These are phyloP conservation scores for Monopis laevigella DNA, from an alignment of 2,888 invertebrate species.

Conservation along the genomic window DNA sequence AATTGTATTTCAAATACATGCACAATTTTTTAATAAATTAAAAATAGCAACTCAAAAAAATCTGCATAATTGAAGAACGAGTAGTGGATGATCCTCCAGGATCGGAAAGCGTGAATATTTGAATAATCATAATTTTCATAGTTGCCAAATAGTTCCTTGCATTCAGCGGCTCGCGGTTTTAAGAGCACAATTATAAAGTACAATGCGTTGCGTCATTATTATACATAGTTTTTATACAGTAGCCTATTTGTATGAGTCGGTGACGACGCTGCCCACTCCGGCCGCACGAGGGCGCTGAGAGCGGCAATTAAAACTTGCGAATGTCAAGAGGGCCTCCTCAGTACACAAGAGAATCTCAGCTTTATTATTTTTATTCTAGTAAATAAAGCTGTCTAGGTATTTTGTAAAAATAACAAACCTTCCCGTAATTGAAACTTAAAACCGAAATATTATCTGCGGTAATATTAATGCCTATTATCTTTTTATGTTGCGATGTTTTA, in stretches of 20 bases:
- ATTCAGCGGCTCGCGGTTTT: background rate
- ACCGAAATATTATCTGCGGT: background rate
- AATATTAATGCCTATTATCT: too few species aligned
- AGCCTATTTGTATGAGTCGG: slow-evolving; percentile 31
- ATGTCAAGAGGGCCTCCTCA: slow-evolving; percentile 43
- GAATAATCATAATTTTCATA: too few species aligned
- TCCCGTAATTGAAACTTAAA: background rate
- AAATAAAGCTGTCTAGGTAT: slow-evolving; percentile 8
- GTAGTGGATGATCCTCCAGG: too few species aligned
- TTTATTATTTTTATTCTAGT: slow-evolving; percentile 12
- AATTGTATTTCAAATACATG: too few species aligned
- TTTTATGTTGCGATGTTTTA: too few species aligned
- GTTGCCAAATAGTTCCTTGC: too few species aligned
- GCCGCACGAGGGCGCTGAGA: slow-evolving; percentile 41
- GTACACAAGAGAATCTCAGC: slow-evolving; percentile 10
- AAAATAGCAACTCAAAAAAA: too few species aligned
- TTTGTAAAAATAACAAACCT: slow-evolving; percentile 1
- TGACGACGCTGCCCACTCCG: slow-evolving; percentile 42
- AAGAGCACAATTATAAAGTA: slow-evolving; percentile 9
- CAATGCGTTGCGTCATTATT: slow-evolving; percentile 6
- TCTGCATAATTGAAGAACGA: too few species aligned
- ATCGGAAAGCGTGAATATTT: too few species aligned
- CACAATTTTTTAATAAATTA: too few species aligned
- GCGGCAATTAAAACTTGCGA: slow-evolving; percentile 65
- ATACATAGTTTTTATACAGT: slow-evolving; percentile 33